Base-by-base conservation (phyloP, 2,113 vertebrate species). In the Enhydra lutris region DNA sequence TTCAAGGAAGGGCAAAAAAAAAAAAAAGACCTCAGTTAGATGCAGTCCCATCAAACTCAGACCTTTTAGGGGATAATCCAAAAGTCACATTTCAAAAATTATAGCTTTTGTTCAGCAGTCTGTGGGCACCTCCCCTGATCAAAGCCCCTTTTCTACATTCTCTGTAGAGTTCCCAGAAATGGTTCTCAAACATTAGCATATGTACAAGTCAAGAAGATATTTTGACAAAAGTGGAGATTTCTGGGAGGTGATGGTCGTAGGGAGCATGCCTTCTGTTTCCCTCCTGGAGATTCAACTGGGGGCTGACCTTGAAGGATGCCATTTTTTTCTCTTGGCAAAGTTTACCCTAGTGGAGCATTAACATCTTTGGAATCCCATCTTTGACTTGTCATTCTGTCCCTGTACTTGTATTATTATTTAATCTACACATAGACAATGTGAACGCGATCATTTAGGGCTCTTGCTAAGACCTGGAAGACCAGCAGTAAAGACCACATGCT, bases 1-100 rank as follows among this genome's bases (percentile, higher is more conserved):
- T 85, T 93, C 76, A 91, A 18, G 69, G 52, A 89, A 93, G 42
- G 39, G 21, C 42, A 42, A 7, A 42, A 42, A 39, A 83, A 34
- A 7, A 29, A 83, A 39, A 83, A 88, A 69, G 1, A 31, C 1
- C 76, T 84, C 47, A 63, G 14, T 96, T 85, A 93, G 96, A 81
- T 17, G 76, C 34, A 81, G 7, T 79, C 23, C 71, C 11, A 82
- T 67, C 42, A 93, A 84, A 95, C 21, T 95, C 36, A 71, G 31
- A 74, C 39, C 47, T 84, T 96, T 8, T 74, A 57, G 52, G 29
- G 92, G 78, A 50, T 73, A 89, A 94, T 17, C 34, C 45, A 29
- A 31, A 59, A 96, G 47, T 89, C 69, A 93, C 91, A 96, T 88
- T 95, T 94, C 55, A 96, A 91, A 93, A 74, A 11, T 14, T 47